Conservation (phyloP, 2,888 invertebrate species). For the Thera obeliscata region DNA sequence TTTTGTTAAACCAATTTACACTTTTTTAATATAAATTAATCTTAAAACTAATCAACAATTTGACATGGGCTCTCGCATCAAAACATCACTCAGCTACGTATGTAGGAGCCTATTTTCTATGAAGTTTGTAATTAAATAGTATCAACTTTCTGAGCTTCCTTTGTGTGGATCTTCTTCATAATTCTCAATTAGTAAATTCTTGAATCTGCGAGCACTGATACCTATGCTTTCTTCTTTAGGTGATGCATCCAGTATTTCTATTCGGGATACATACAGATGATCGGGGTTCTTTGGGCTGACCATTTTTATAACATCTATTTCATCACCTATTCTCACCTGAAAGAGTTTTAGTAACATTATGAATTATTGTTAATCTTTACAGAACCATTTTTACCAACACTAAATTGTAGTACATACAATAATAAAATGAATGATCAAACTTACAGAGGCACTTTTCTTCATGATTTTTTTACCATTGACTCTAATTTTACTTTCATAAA, state of each 20-base stretch:
- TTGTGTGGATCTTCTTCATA: slow-evolving; percentile 85
- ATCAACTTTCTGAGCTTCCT: slow-evolving; percentile 27
- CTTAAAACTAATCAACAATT: not conserved
- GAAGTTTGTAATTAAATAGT: not conserved
- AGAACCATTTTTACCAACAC: not conserved
- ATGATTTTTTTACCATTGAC: slow-evolving; percentile 90
- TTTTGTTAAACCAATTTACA: slow-evolving; percentile 30
- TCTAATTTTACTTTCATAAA: slow-evolving; percentile 92
- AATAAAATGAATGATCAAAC: slow-evolving; percentile 40
- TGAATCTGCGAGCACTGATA: slow-evolving; percentile 87
- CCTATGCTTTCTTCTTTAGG: slow-evolving; percentile 83
- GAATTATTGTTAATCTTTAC: not conserved
- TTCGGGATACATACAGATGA: slow-evolving; percentile 87
- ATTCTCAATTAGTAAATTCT: slow-evolving; percentile 89
- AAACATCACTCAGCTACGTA: not conserved
- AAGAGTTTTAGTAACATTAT: not conserved
- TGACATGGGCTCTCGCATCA: not conserved
- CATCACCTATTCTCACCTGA: slow-evolving; percentile 88
- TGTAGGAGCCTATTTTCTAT: not conserved
- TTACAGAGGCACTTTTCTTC: slow-evolving; percentile 90
- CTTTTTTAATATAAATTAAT: slow-evolving; percentile 16
- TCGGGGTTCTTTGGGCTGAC: slow-evolving; percentile 87
- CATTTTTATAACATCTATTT: slow-evolving; percentile 90
- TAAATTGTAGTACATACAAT: not conserved
- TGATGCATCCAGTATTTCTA: slow-evolving; percentile 85